A percentile compares a stretch with the other conserved stretches of the same genome.
Conservation (phyloP, 2,888 invertebrate species). For the Hydriomena furcata region DNA sequence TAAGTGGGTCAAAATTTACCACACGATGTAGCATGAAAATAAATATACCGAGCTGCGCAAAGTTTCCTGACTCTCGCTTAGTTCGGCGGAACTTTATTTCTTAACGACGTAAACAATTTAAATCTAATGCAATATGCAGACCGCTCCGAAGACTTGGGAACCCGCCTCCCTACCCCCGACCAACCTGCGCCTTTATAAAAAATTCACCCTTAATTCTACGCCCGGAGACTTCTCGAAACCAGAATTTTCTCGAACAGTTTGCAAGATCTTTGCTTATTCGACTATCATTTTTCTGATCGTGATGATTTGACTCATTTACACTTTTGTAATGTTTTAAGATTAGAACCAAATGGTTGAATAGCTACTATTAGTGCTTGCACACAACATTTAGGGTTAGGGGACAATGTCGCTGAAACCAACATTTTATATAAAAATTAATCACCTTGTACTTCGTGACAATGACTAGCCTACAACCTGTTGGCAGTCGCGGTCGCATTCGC, state of each 20-base stretch:
- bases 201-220: conserved; percentile 66
- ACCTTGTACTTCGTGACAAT: no score
- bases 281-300: conserved; percentile 36
- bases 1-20: conserved; percentile 30
- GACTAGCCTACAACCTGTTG: no score
- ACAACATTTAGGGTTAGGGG: no score
- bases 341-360: no score
- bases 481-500: no score
- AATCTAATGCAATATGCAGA: conserved; percentile 81
- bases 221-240: conserved; percentile 44
- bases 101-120: conserved; percentile 83
- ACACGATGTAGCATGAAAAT: conserved; percentile 51
- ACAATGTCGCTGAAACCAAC: no score
- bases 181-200: conserved; percentile 68
- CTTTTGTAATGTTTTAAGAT: not conserved
- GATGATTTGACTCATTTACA: conserved; percentile 33
- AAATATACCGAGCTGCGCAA: conserved; percentile 48
- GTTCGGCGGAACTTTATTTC: conserved; percentile 71
- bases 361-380: no score
- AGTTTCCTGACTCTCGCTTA: conserved; percentile 55
- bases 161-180: conserved; percentile 43
- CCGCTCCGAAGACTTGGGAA: conserved; percentile 54
- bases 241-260: conserved; percentile 44
- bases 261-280: conserved; percentile 39
- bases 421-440: no score